Conservation (phyloP, 1,140 invertebrate species). For the Eriosoma lanigerum region DNA sequence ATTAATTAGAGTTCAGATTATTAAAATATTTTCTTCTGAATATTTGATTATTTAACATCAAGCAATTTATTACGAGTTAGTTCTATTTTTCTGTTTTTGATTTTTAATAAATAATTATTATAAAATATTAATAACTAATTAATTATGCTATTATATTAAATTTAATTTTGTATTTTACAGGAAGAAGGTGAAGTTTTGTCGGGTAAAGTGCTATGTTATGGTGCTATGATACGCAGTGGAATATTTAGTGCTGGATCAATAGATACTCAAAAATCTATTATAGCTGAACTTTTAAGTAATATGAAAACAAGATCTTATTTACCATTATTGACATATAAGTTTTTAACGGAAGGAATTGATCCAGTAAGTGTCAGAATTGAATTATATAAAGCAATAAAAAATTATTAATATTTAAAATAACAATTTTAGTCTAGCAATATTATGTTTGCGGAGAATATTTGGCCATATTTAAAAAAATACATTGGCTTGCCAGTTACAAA, state of each 20-base stretch:
- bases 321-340: constrained; percentile 40
- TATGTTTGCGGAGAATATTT: constrained; percentile 33
- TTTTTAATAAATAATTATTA: no score
- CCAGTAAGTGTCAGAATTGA: not conserved
- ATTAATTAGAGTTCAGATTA: no score
- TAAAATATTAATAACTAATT: no score
- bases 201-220: constrained; percentile 47
- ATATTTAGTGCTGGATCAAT: constrained; percentile 13
- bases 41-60: no score
- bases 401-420: no score
- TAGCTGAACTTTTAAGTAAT: constrained; percentile 45
- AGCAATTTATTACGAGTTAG: no score
- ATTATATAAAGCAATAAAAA: not conserved
- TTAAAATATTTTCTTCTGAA: no score
- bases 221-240: constrained; percentile 44
- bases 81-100: no score
- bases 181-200: constrained; percentile 50
- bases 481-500: constrained; percentile 30
- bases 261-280: constrained; percentile 43
- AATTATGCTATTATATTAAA: not conserved
- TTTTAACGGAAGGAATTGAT: constrained; percentile 48
- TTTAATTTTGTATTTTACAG: constrained; percentile 3
- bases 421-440: constrained; percentile 36
- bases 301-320: constrained; percentile 49
- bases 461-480: constrained; percentile 45